A percentile compares a stretch with the other conserved stretches of the same genome.
Evolutionary conservation across 2,888 invertebrate species (phyloP).

Genomic region (Megaustenia siamemsis): DNA sequence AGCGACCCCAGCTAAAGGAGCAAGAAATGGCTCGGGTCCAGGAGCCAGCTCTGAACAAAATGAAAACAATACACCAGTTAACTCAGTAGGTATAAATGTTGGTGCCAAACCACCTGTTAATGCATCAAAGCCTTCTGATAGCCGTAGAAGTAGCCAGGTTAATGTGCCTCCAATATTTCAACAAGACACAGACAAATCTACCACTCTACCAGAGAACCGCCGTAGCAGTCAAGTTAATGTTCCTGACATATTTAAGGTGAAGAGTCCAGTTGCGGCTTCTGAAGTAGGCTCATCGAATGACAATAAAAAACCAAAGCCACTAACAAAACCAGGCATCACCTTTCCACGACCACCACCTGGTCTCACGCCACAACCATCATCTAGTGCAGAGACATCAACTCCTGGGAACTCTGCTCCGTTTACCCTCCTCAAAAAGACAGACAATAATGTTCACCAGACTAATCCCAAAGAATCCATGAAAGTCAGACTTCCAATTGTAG

Average conservation of each 20-base stretch:
- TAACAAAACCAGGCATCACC: not conserved
- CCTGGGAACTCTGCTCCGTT: not conserved
- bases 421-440: not conserved
- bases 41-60: not conserved
- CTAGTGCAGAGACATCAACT: not conserved
- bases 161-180: conserved; percentile 29
- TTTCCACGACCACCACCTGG: conserved; percentile 24
- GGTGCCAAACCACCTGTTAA: not conserved
- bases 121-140: not conserved
- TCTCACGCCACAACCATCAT: not conserved
- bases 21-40: not conserved
- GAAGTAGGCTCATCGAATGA: not conserved
- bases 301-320: conserved; percentile 24
- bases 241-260: conserved; percentile 15
- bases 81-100: not conserved
- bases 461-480: not conserved
- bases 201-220: not conserved
- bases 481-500: conserved; percentile 35
- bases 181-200: not conserved
- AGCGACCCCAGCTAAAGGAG: not conserved
- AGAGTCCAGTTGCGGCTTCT: not conserved
- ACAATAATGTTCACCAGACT: not conserved
- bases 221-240: conserved; percentile 9
- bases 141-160: conserved; percentile 5
- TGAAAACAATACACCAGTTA: not conserved